Evolutionary conservation across 2,797 vertebrate genomes (phyloP), one percentile per base, ranked within the genome.

Genomic region (Mionectes olivaceus): DNA sequence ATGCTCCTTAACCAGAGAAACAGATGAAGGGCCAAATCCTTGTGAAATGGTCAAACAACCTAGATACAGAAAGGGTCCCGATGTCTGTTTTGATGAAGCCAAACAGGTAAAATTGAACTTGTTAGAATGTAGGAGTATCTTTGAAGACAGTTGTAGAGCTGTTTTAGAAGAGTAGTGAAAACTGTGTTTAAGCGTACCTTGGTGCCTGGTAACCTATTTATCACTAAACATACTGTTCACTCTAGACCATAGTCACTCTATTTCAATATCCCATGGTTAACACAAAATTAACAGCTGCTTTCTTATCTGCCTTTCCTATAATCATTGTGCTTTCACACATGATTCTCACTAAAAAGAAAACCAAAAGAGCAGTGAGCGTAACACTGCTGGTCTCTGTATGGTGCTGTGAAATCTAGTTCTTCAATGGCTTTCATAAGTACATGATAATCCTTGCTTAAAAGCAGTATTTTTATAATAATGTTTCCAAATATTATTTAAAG

Each of bases 21-120:
- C 97, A 99, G 99, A 99, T 97, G 98, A 98, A 94, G 99, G 99
- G 83, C 99, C 99, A 33, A 98, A 99, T 95, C 99, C 99, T 18
- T 99, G 99, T 75, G 98, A 99, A 90, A 98, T 99, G 98, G 99
- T 99, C 84, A 98, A 99, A 83, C 99, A 98, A 28, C 99, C 99
- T n/a, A 98, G 99, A 95, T 99, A 99, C 96, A 98, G 99, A 93
- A 99, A 99, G 95, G 99, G 99, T 59, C 99, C 99, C 0, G 99
- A 99, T 11, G 98, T 98, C 95, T 99, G 99, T 97, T 99, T 99
- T 91, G 99, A 99, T 97, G 98, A 99, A 97, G 99, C 99, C 74
- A 96, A 97, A 89, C 95, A 98, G 84, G 99, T 99, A 99, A 99
- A 99, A 98, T 3, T 81, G 55, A 82, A 50, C 5, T 80, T 82